Base-by-base conservation (phyloP, 1,140 invertebrate species). In the Charaxes varanes region DNA sequence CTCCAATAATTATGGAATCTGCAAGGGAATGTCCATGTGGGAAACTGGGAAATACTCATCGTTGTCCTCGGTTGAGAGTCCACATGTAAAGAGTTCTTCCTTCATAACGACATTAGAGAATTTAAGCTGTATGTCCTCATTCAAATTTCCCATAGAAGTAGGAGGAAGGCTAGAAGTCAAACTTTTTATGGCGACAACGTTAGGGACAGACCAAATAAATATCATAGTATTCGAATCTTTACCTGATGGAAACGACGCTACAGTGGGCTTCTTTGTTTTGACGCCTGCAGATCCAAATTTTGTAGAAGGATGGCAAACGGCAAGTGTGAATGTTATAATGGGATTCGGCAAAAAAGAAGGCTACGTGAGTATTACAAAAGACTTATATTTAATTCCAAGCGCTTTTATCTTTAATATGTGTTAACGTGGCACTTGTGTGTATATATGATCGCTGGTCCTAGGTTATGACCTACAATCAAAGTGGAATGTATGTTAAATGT, bases 111-210 rank as follows among this genome's bases (percentile, higher is more conserved):
- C 50, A 13, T 35, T 43, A 24, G 16, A 27, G 15, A 21, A 18
- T 1, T 27, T 45, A 3, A 61, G 61, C 22, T 64, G 61, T 10
- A 42, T 50, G 7, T 43, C 61, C 11, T 58, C 61, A 0, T 52
- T 50, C 7, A 26, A 30, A 1, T 58, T 64, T 12, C 11, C 34
- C 8, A 46, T 64, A 33, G 35, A 30, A 1, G 40, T 31, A 10
- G 33, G 40, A 7, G 61, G 61, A 18, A 30, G 13, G 8, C 2
- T 64, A n/a, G 48, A 61, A 38, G 36, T 55, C 4, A 53, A 58
- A 8, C 4, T 54, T 2, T 58, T 37, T 19, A 47, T 61, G 24
- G 34, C 48, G 21, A 26, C 41, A 8, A 4, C 15, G 1, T 21
- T 44, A 2, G 2, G 15, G n/a, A 2, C 6, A 17, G 52, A 58